phyloP scores from a whole-genome alignment of 1,140 invertebrate genomes.

The Armadillidium nasatum region DNA sequence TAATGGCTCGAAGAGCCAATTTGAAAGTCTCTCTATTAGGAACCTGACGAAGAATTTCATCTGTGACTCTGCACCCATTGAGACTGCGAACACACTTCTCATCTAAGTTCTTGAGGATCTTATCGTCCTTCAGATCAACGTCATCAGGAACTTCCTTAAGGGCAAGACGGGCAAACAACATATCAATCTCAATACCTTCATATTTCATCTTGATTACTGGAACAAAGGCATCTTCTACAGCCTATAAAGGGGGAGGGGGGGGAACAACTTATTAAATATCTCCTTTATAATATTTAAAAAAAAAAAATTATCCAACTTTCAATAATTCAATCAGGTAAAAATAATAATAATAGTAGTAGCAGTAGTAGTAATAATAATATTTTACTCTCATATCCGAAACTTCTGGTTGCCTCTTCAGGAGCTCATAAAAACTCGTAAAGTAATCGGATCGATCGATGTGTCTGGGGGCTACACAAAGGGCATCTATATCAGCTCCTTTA shows the following conservation, averaged over 20 bases:
- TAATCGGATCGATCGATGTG: conserved; percentile 93
- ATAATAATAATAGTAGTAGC: no score
- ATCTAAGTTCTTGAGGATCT: conserved; percentile 90
- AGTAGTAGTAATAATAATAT: conserved; percentile 40
- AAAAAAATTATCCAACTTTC: no score
- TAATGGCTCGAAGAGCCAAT: conserved; percentile 87
- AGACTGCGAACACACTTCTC: conserved; percentile 93
- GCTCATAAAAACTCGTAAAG: conserved; percentile 88
- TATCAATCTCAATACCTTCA: conserved; percentile 97
- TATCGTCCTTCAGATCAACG: conserved; percentile 83
- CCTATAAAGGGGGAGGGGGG: conserved; percentile 57
- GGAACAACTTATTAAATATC: conserved; percentile 12
- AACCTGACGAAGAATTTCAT: conserved; percentile 93
- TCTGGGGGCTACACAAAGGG: conserved; percentile 91
- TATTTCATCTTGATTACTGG: conserved; percentile 99
- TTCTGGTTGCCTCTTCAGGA: conserved; percentile 80
- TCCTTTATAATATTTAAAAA: no score
- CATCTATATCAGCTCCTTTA: conserved; percentile 97
- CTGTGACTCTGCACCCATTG: conserved; percentile 96
- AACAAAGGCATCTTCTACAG: conserved; percentile 97
- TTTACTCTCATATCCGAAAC: conserved; percentile 73
- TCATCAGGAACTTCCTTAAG: conserved; percentile 82
- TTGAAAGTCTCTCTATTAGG: conserved; percentile 93
- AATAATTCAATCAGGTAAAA: no score
- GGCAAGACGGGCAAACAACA: conserved; percentile 90